Evolutionary conservation across 2,113 vertebrate genomes (phyloP).

Genomic region (Bolborhynchus lineola): DNA sequence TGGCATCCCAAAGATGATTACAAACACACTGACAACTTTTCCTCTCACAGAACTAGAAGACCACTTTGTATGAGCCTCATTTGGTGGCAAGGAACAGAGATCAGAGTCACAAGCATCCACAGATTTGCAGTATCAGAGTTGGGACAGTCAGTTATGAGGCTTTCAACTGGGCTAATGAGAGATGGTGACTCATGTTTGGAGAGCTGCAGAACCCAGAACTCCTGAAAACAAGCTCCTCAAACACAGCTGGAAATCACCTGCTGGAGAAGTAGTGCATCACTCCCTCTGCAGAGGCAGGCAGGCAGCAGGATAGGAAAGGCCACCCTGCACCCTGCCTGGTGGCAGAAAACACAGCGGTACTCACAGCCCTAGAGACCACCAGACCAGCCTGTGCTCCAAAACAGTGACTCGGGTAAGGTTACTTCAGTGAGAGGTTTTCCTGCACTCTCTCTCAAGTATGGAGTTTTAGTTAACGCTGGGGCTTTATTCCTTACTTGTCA

Average conservation of each 20-base stretch:
- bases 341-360: not conserved
- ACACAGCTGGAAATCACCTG: accelerated
- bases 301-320: accelerated
- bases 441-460: accelerated
- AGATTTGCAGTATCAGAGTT: not conserved
- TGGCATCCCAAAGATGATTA: not conserved
- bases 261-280: not conserved
- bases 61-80: accelerated
- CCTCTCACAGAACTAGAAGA: not conserved
- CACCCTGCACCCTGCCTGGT: accelerated
- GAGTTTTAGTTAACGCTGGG: not conserved
- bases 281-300: no score
- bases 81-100: not conserved
- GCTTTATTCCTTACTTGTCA: not conserved
- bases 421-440: not conserved
- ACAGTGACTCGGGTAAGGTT: not conserved
- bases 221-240: not conserved
- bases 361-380: accelerated
- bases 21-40: no score
- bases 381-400: not conserved
- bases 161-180: accelerated
- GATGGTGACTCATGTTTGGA: not conserved
- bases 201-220: not conserved
- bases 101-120: not conserved
- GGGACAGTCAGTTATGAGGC: not conserved